These are phyloP conservation scores for Loris lydekkerianus DNA, from an alignment of 2,797 vertebrate genomes.

Conservation along the genomic window DNA sequence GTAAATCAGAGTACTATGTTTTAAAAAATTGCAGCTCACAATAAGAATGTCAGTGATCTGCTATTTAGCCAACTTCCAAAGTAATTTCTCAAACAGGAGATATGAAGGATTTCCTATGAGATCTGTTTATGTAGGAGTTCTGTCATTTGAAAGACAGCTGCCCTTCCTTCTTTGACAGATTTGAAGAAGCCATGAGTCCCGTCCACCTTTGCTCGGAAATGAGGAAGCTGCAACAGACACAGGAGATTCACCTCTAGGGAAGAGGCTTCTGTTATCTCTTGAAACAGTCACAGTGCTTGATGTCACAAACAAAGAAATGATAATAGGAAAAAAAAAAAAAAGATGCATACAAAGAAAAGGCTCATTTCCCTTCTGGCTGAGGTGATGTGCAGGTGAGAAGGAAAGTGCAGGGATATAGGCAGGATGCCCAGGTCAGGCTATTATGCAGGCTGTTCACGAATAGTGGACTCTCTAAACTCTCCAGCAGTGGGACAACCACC, in stretches of 20 bases:
- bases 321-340: not conserved
- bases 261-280: not conserved
- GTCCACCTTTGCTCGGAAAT: not conserved
- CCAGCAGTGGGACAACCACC: not conserved
- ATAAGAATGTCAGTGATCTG: not conserved
- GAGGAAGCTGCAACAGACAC: not conserved
- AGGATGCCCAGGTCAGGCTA: not conserved
- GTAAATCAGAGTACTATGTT: not conserved
- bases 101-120: not conserved
- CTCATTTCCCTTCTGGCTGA: not conserved
- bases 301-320: not conserved
- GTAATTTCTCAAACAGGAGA: not conserved
- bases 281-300: no score
- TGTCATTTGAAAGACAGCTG: not conserved
- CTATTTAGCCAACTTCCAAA: slow-evolving; percentile 20
- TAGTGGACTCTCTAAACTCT: not conserved
- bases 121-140: not conserved
- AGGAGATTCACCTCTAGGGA: not conserved
- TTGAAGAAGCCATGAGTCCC: not conserved
- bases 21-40: not conserved
- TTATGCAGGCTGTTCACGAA: not conserved
- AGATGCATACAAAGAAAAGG: not conserved
- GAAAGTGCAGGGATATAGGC: no score
- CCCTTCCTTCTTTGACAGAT: not conserved
- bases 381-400: not conserved